Evolutionary conservation across 2,888 invertebrate species (phyloP).

Genomic region (Dyspetes luteomarginatus): DNA sequence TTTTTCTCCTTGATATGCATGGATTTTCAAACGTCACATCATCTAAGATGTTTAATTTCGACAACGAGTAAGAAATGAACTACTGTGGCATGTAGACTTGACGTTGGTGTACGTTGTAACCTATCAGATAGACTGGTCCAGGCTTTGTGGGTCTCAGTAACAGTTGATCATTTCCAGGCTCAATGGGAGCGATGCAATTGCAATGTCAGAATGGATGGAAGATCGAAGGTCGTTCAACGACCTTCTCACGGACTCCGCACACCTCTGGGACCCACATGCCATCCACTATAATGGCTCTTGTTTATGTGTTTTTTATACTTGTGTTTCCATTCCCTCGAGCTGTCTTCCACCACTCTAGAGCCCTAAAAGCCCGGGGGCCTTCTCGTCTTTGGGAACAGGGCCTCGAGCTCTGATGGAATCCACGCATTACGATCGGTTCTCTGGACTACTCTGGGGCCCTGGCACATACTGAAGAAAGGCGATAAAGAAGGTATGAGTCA

Average conservation of each 20-base stretch:
- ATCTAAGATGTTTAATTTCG: background rate
- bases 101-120: background rate
- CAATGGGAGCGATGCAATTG: constrained; percentile 36
- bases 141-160: background rate
- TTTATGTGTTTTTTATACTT: constrained; percentile 38
- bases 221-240: constrained; percentile 50
- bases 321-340: constrained; percentile 45
- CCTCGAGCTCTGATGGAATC: constrained; percentile 53
- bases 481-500: constrained; percentile 43
- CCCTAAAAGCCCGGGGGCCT: constrained; percentile 43
- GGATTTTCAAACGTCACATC: background rate
- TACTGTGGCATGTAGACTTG: background rate
- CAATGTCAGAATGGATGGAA: constrained; percentile 30
- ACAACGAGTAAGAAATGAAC: background rate
- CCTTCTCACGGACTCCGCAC: constrained; percentile 39
- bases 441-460: constrained; percentile 35
- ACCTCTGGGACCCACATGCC: constrained; percentile 3
- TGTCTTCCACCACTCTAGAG: constrained; percentile 38
- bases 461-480: constrained; percentile 2
- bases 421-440: constrained; percentile 59
- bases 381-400: constrained; percentile 28
- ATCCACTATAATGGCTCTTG: constrained; percentile 39
- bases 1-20: background rate
- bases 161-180: constrained; percentile 23
- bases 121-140: background rate